Conservation (phyloP, 2,888 invertebrate species). For the Ptilodon capucinus region DNA sequence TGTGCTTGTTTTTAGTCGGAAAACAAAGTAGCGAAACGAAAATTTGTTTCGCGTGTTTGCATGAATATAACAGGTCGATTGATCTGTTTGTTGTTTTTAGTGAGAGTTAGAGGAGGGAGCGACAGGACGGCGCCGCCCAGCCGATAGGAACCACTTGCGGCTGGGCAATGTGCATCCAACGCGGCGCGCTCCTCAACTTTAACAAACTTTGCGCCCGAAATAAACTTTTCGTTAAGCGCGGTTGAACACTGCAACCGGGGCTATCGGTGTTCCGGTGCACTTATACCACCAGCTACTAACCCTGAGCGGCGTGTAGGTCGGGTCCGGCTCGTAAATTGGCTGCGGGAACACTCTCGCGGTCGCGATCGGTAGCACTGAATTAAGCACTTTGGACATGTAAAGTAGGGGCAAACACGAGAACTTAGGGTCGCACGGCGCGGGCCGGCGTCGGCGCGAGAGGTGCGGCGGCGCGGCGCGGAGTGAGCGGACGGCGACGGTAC, state of each 20-base stretch:
- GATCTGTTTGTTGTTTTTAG: slow-evolving; percentile 80
- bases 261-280: slow-evolving; percentile 37
- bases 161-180: slow-evolving; percentile 72
- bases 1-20: slow-evolving; percentile 51
- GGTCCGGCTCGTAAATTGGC: slow-evolving; percentile 72
- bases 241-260: slow-evolving; percentile 53
- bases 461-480: slow-evolving; percentile 70
- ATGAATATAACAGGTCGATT: slow-evolving; percentile 69
- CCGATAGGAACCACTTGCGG: slow-evolving; percentile 72
- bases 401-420: slow-evolving; percentile 63
- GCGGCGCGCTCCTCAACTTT: slow-evolving; percentile 70
- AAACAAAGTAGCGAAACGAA: slow-evolving; percentile 44
- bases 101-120: slow-evolving; percentile 67
- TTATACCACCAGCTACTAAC: slow-evolving; percentile 66
- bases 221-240: slow-evolving; percentile 68
- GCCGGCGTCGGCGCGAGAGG: slow-evolving; percentile 72
- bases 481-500: slow-evolving; percentile 59
- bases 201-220: slow-evolving; percentile 71
- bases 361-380: slow-evolving; percentile 78
- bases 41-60: slow-evolving; percentile 56
- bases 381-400: slow-evolving; percentile 79
- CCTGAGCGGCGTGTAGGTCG: slow-evolving; percentile 75
- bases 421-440: slow-evolving; percentile 66
- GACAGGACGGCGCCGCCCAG: slow-evolving; percentile 73
- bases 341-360: slow-evolving; percentile 78